Base-by-base conservation (phyloP, 1,140 invertebrate species). In the Monochamus saltuarius region DNA sequence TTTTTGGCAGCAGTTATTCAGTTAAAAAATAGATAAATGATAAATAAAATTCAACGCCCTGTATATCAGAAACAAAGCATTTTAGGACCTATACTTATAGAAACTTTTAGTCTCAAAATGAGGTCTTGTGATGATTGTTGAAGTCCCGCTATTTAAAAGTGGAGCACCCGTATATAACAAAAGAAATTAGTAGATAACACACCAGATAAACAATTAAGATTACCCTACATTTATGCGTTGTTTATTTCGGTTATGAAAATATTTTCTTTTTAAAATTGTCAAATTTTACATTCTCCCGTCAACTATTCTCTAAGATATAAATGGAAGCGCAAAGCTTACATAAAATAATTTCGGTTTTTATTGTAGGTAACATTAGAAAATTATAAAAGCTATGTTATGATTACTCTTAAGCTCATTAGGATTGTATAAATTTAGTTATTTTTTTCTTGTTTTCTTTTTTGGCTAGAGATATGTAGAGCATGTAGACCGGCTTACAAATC, bases 321-420 rank as follows among this genome's bases (percentile, higher is more conserved):
- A 57, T 59, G 49, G 60, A 66, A 66, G 61, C 61, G 50, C 64
- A 50, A 65, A 65, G 64, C 64, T 65, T 47, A 54, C 52, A 53
- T 38, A 40, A 53, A 55, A 49, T 56, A 57, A 56, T 59, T 64
- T 64, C 19, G 53, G 10, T 45, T 56, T 36, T 54, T 29, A 29
- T 29, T 29, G 22, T 29, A 29, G 22, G 22, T 29, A 29, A 29
- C 22, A 29, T 65, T 69, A 66, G 56, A 69, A 67, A 66, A 60
- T 67, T 64, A 69, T 60, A 67, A 66, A 67, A 69, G 62, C 61
- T 46, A 53, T 45, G 56, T 47, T 42, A 61, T 40, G 38, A 46
- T 53, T 53, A 35, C 54, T 61, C 56, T 59, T 62, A 66, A 68
- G 67, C 64, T 69, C 64, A 63, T 68, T 60, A 61, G 45, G 61